phyloP scores from a whole-genome alignment of 1,140 invertebrate species.

The Galleria mellonella region DNA sequence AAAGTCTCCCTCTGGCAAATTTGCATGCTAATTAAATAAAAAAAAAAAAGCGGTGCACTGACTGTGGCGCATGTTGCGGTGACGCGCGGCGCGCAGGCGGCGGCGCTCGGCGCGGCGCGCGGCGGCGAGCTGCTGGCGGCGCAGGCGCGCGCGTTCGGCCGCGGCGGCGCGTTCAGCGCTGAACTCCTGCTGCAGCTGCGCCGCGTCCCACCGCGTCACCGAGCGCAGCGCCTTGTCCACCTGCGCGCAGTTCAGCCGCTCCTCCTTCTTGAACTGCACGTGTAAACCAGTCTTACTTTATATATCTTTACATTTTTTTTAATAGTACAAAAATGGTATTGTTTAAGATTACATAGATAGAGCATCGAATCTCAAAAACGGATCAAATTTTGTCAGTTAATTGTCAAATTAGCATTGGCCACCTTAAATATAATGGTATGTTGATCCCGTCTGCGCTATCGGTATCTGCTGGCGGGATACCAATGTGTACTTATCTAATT shows the following conservation, averaged over 20 bases:
- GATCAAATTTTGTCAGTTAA: too few relatives aligned
- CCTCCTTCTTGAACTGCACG: slow-evolving; percentile 61
- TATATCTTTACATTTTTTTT: too few relatives aligned
- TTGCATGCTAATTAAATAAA: background rate
- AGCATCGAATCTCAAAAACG: too few relatives aligned
- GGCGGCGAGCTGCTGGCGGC: slow-evolving; percentile 15
- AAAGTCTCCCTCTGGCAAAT: too few relatives aligned
- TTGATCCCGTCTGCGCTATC: too few relatives aligned
- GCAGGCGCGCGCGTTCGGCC: slow-evolving; percentile 10
- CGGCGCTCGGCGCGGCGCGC: slow-evolving; percentile 16
- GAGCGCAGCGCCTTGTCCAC: slow-evolving; percentile 55
- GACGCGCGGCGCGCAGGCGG: background rate
- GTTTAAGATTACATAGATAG: too few relatives aligned
- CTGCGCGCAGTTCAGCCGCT: slow-evolving; percentile 45
- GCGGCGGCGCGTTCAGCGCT: slow-evolving; percentile 25
- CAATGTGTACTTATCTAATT: too few relatives aligned
- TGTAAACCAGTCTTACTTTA: too few relatives aligned
- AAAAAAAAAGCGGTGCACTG: slow-evolving; percentile 8
- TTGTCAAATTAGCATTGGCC: too few relatives aligned
- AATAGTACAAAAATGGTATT: too few relatives aligned
- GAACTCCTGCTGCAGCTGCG: slow-evolving; percentile 38
- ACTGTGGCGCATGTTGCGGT: slow-evolving; percentile 23
- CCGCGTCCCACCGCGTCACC: slow-evolving; percentile 39
- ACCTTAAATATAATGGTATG: too few relatives aligned
- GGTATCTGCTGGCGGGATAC: too few relatives aligned